phyloP scores from a whole-genome alignment of 2,797 vertebrate species.

The Chelmon rostratus region DNA sequence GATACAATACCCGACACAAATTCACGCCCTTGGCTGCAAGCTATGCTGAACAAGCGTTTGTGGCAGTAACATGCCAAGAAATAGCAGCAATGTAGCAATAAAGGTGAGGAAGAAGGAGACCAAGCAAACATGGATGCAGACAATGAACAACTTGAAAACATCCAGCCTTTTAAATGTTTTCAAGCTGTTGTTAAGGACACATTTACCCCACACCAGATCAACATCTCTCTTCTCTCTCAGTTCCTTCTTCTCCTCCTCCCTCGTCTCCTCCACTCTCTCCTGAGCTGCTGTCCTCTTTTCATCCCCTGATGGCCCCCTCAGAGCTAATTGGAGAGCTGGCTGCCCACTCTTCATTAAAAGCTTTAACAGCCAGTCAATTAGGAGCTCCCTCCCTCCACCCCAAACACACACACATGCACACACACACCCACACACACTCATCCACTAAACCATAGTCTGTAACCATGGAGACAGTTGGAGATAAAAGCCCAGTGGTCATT shows the following conservation, averaged over 20 bases:
- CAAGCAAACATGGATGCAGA: not conserved
- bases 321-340: conserved; percentile 73
- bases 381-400: conserved; percentile 60
- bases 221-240: not conserved
- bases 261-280: not conserved
- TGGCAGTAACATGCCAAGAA: not conserved
- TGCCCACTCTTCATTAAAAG: conserved; percentile 80
- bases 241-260: not conserved
- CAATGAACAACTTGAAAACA: not conserved
- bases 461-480: conserved; percentile 66
- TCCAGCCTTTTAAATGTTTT: not conserved
- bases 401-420: conserved; percentile 33
- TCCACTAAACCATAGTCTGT: conserved; percentile 50
- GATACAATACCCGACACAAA: not conserved
- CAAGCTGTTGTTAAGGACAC: not conserved
- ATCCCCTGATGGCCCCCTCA: conserved; percentile 59
- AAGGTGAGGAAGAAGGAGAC: not conserved
- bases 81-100: not conserved
- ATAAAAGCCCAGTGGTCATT: conserved; percentile 69
- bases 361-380: conserved; percentile 83
- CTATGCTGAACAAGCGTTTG: not conserved
- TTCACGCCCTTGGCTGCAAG: not conserved
- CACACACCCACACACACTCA: conserved; percentile 34
- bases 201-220: conserved; percentile 9
- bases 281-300: conserved; percentile 44